These are phyloP conservation scores for Anomalospiza imberbis DNA, from an alignment of 2,797 vertebrate genomes.

Conservation along the genomic window DNA sequence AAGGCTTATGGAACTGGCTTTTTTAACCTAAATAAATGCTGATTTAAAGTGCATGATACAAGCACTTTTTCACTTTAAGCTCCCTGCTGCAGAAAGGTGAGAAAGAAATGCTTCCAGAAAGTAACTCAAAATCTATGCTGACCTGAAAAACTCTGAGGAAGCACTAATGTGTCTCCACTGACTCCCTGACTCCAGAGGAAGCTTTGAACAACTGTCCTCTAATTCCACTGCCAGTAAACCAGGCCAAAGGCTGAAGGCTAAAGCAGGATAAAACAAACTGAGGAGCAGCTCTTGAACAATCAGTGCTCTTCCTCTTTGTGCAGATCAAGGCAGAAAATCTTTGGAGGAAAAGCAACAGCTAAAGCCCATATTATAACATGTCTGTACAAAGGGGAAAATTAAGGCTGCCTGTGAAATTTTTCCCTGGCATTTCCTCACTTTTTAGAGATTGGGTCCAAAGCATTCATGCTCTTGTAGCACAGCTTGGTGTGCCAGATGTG, in stretches of 20 bases:
- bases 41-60: not conserved
- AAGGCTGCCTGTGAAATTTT: not conserved
- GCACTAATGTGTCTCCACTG: not conserved
- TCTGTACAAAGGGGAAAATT: not conserved
- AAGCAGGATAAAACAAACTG: not conserved
- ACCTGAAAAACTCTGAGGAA: not conserved
- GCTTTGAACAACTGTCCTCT: not conserved
- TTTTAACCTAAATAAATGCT: not conserved
- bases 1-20: not conserved
- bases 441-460: not conserved
- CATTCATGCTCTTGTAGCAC: not conserved
- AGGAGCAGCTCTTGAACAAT: not conserved
- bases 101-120: not conserved
- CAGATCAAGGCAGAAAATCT: not conserved
- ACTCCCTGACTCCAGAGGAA: not conserved
- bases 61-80: not conserved
- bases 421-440: not conserved
- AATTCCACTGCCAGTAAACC: not conserved
- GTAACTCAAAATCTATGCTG: not conserved
- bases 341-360: not conserved
- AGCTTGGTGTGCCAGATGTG: not conserved
- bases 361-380: not conserved
- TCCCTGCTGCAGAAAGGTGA: not conserved
- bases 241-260: not conserved
- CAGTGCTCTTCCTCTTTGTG: not conserved